These are phyloP conservation scores for Ferdinandea cuprea DNA, from an alignment of 2,888 invertebrate genomes.

Conservation along the genomic window DNA sequence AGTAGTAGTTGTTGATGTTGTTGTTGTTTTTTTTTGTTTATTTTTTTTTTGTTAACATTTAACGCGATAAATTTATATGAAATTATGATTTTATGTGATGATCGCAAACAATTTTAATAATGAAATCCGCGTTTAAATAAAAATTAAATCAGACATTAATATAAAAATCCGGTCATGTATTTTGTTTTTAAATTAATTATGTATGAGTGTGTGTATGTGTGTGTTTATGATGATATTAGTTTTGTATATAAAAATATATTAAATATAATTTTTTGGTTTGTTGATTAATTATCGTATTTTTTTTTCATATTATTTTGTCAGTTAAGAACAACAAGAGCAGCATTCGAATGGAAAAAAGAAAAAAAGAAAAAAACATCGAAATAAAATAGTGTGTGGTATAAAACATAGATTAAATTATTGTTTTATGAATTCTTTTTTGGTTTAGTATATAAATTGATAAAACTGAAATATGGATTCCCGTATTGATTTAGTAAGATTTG, in stretches of 20 bases:
- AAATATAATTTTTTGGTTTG: constrained; percentile 58
- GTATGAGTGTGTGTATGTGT: constrained; percentile 61
- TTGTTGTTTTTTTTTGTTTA: constrained; percentile 16
- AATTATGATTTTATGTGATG: constrained; percentile 37
- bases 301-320: constrained; percentile 64
- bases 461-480: constrained; percentile 61
- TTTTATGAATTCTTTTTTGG: constrained; percentile 50
- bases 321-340: constrained; percentile 76
- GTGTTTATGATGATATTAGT: constrained; percentile 71
- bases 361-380: constrained; percentile 76
- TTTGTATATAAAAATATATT: constrained; percentile 44
- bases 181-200: constrained; percentile 38
- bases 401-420: constrained; percentile 68
- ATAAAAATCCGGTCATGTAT: constrained; percentile 9
- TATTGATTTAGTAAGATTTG: constrained; percentile 70
- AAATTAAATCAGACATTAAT: constrained; percentile 37
- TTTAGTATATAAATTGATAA: constrained; percentile 52
- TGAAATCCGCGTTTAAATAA: constrained; percentile 35
- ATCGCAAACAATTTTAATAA: constrained; percentile 45
- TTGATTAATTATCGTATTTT: constrained; percentile 64
- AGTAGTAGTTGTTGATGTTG: constrained; percentile 43
- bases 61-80: constrained; percentile 61
- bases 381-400: constrained; percentile 76
- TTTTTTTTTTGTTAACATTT: constrained; percentile 29
- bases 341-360: constrained; percentile 77